Evolutionary conservation across 1,140 invertebrate genomes (phyloP), one percentile per base, ranked within the genome.

Genomic region (Metopolophium dirhodum): DNA sequence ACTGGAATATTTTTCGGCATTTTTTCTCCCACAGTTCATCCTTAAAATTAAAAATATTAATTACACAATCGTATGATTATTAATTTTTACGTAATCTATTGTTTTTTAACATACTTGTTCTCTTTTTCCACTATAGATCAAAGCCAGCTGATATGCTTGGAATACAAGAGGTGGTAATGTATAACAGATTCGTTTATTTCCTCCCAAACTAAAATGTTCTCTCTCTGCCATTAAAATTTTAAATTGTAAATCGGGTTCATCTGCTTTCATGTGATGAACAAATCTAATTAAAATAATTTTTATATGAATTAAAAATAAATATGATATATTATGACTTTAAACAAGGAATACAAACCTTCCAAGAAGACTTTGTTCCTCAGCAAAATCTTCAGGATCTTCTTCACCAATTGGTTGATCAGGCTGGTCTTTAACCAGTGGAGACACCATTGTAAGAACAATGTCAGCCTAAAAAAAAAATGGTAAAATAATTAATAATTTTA

Each of bases 1-100:
- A 99, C 95, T 99, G 98, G 95, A 99, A 99, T 90, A 99, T 99
- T 95, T 99, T 99, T 95, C 98, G 97, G 94, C 99, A 99, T 95
- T 99, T 99, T 95, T 99, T 99, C 95, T 99, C 98, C 99, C 99
- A 99, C 96, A 99, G 98, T 91, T 99, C 98, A 96, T 99, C 98
- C 97, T 98, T 95, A 92, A 94, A 94, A 83, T 91, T 83, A 37
- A 86, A 35, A 85, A 85, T 92, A 26, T 41, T 41, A 30, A 86
- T 30, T n/a, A 54, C 1, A 54, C 54, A 57, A 91, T 18, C 23
- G 20, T n/a, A 30, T 35, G 30, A 49, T 68, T 77, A n/a, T n/a
- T n/a, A n/a, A 37, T n/a, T n/a, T 18, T 77, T 77, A 20, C n/a
- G 30, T n/a, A 45, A 47, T 61, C 0, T 37, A 86, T 57, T 85